A percentile compares a stretch with the other conserved stretches of the same genome.
These are phyloP conservation scores for Dendrolimus punctatus DNA, from an alignment of 1,140 invertebrate species.

Conservation along the genomic window DNA sequence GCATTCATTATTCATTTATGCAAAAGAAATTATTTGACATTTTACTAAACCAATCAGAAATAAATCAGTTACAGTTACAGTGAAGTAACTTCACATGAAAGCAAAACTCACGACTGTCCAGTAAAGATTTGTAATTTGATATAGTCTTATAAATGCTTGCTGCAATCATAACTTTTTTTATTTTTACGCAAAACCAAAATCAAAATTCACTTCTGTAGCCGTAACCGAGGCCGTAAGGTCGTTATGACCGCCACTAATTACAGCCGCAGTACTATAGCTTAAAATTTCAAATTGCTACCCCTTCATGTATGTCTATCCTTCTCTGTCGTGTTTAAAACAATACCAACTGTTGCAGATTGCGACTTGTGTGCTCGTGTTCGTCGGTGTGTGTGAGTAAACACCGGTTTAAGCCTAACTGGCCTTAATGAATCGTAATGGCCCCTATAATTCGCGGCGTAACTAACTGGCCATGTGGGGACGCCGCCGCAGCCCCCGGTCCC, in stretches of 20 bases:
- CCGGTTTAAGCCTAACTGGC: constrained; percentile 72
- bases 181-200: constrained; percentile 34
- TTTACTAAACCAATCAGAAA: too few relatives aligned
- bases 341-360: constrained; percentile 49
- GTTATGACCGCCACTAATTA: constrained; percentile 61
- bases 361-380: constrained; percentile 21
- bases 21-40: too few relatives aligned
- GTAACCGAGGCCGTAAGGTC: constrained; percentile 46
- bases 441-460: constrained; percentile 73
- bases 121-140: too few relatives aligned
- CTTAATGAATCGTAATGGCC: constrained; percentile 74
- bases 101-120: too few relatives aligned
- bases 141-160: too few relatives aligned
- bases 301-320: constrained; percentile 23
- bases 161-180: too few relatives aligned
- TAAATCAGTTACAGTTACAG: too few relatives aligned
- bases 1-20: too few relatives aligned
- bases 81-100: too few relatives aligned
- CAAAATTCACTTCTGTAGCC: constrained; percentile 35
- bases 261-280: constrained; percentile 53
- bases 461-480: constrained; percentile 69
- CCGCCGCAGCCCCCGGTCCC: constrained; percentile 23
- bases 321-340: constrained; percentile 35
- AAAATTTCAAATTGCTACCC: constrained; percentile 48
- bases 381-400: constrained; percentile 65